These are phyloP conservation scores for Eutolmus rufibarbis DNA, from an alignment of 2,888 invertebrate species.

Conservation along the genomic window DNA sequence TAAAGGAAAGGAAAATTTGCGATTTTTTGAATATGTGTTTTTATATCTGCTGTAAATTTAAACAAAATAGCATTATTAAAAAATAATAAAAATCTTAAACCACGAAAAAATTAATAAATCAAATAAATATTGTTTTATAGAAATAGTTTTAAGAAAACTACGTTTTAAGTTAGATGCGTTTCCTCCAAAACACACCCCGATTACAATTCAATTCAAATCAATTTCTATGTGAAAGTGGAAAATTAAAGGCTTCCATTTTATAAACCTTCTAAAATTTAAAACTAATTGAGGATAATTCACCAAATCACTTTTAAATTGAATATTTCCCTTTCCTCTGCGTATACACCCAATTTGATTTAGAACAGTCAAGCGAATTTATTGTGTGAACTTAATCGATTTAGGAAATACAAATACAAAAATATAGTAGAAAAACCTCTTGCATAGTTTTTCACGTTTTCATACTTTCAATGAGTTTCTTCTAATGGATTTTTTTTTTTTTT, in stretches of 20 bases:
- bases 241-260: not conserved
- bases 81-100: too few species aligned
- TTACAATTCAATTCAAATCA: not conserved
- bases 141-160: too few species aligned
- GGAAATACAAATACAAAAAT: not conserved
- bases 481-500: not conserved
- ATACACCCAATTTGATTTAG: not conserved
- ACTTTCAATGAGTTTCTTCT: not conserved
- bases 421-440: not conserved
- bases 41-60: not conserved
- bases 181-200: not conserved
- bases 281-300: not conserved
- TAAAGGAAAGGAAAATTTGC: not conserved
- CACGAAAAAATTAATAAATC: too few species aligned
- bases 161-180: too few species aligned
- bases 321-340: not conserved
- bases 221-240: not conserved
- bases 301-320: not conserved
- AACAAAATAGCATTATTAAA: not conserved
- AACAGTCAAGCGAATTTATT: not conserved
- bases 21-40: not conserved
- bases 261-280: not conserved
- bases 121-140: too few species aligned
- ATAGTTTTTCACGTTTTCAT: not conserved
- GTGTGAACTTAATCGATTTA: not conserved